Base-by-base conservation (phyloP, 2,797 vertebrate species). In the Xenentodon cancila region DNA sequence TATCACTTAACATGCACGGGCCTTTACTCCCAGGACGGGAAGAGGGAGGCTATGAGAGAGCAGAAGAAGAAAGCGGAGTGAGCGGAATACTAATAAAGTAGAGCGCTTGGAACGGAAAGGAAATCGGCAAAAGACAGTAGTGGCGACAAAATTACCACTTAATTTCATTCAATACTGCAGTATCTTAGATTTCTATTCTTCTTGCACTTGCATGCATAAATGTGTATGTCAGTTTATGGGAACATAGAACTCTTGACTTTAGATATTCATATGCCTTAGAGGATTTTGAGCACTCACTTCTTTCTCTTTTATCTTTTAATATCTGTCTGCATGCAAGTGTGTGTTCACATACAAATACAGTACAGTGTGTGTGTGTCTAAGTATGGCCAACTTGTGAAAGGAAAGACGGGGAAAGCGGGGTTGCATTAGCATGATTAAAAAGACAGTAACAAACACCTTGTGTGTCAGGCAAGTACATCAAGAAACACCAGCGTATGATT, bases 401-500 rank as follows among this genome's bases (percentile, higher is more conserved):
- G 47, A 60, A 12, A 61, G 27, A 11, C 1, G 37, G 34, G 12
- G 55, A 44, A 15, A 30, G 30, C 44, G 60, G 49, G 75, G 64
- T 68, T 83, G 88, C 86, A 91, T 92, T 91, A 88, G 86, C 82
- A 88, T 92, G 91, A 92, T 93, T 90, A 91, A 92, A 93, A 90
- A 75, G 87, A 89, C 90, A 86, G 90, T 88, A 89, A 90, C 88
- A 90, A 94, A 92, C 85, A 90, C 75, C 80, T 87, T 81, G 71
- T 69, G 86, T 90, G 86, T 89, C 79, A 0, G 53, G 37, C 73
- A 84, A 76, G 75, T 73, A 49, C 63, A 80, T 78, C 63, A 59
- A 80, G 73, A 75, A 59, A n/a, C 49, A 50, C 62, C 19, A 73
- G 61, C 54, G 51, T 44, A 30, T 54, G 75, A 68, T 69, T 77